Evolutionary conservation across 2,113 vertebrate genomes (phyloP), one percentile per base, ranked within the genome.

Genomic region (Hippocampus comes): DNA sequence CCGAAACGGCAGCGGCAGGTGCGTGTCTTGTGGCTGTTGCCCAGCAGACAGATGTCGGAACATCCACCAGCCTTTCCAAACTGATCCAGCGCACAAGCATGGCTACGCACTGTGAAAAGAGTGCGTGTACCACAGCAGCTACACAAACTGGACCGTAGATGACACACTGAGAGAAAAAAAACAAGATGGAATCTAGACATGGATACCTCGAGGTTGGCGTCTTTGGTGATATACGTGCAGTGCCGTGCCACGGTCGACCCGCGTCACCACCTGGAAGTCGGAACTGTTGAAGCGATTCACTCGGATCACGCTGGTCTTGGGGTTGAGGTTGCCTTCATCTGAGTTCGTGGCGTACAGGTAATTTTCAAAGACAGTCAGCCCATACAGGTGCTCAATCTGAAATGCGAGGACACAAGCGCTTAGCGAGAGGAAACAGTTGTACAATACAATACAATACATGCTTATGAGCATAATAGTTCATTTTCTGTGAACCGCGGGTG

Each of bases 291-390:
- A 99, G 73, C 97, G 96, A 83, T 99, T 99, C 49, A 99, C 95
- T 0, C 94, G 91, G 88, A 99, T 97, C 81, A 99, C 97, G 0
- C 97, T 99, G 9, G 96, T 99, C 84, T 98, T 98, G 70, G 97
- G 97, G 91, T 98, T 97, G 73, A 95, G 91, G 6, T 99, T 97
- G 77, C 94, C 94, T 0, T 95, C 97, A 92, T 99, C 97, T 0
- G 97, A 98, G 86, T 99, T 99, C 86, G 97, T 99, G 90, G 97
- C 96, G 0, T 99, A 99, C 56, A 99, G 93, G 72, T 98, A 99
- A 79, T 99, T 99, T 92, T 98, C 97, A 1, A 98, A 99, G 53
- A 98, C 96, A 0, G 97, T 98, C 78, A 98, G 90, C 2, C 95
- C 96, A 0, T 98, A 99, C 38, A 99, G 91, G 76, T 98, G 97